These are phyloP conservation scores for Seira musarum DNA, from an alignment of 2,888 invertebrate genomes.

Conservation along the genomic window DNA sequence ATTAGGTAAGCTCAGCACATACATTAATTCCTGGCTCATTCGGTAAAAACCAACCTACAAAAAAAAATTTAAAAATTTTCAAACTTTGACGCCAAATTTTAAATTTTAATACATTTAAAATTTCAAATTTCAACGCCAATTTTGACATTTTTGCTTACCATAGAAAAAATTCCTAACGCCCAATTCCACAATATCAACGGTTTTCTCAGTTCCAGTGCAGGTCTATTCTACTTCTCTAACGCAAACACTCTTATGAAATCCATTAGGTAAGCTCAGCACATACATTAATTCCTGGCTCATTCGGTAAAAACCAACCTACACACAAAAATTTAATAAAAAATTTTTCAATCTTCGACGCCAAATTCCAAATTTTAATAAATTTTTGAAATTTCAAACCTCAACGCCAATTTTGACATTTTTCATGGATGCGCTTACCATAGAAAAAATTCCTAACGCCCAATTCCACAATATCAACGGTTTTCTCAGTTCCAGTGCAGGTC, in stretches of 20 bases:
- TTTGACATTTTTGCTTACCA: no score
- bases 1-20: conserved; percentile 54
- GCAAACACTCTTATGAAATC: conserved; percentile 58
- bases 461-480: conserved; percentile 94
- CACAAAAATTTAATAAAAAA: no score
- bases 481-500: conserved; percentile 91
- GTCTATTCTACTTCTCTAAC: conserved; percentile 78
- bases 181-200: conserved; percentile 94
- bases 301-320: conserved; percentile 44
- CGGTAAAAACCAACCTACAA: conserved; percentile 50
- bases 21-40: conserved; percentile 50
- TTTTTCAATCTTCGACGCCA: no score
- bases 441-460: conserved; percentile 81
- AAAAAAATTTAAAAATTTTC: no score
- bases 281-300: conserved; percentile 53
- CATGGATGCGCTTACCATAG: no score
- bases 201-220: conserved; percentile 89
- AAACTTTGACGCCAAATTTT: no score
- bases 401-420: no score
- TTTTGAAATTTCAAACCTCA: no score
- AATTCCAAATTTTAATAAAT: no score
- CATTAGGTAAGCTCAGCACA: conserved; percentile 54
- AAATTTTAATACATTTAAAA: no score
- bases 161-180: conserved; percentile 78
- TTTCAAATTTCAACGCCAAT: no score